These are phyloP conservation scores for Uria lomvia DNA, from an alignment of 2,113 vertebrate genomes.

Conservation along the genomic window DNA sequence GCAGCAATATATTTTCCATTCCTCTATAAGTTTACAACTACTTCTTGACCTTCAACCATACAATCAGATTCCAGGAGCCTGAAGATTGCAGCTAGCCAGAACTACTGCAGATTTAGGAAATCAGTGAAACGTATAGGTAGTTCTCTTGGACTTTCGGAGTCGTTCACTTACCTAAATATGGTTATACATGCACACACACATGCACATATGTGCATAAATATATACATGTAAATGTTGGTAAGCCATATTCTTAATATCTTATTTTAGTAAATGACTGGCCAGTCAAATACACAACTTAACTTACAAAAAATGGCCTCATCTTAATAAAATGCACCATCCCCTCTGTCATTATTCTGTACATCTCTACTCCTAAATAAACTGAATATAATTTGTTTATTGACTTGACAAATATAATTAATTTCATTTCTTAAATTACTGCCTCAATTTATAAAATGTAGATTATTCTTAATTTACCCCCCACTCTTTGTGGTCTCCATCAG, in stretches of 20 bases:
- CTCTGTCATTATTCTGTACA: background rate
- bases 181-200: background rate
- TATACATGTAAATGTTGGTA: background rate
- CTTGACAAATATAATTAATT: background rate
- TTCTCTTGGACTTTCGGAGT: background rate
- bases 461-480: background rate
- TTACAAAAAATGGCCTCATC: background rate
- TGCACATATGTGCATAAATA: background rate
- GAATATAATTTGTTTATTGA: background rate
- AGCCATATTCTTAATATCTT: background rate
- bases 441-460: background rate
- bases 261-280: background rate
- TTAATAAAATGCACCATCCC: background rate
- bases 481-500: rapidly evolving
- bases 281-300: background rate
- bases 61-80: background rate
- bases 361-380: background rate
- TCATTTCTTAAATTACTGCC: background rate
- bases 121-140: background rate
- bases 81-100: background rate
- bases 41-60: background rate
- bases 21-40: background rate
- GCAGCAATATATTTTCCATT: background rate
- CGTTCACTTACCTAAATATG: background rate
- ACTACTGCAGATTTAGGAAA: background rate